Evolutionary conservation across 2,888 invertebrate species (phyloP).

Genomic region (Eumerus sabulonum): DNA sequence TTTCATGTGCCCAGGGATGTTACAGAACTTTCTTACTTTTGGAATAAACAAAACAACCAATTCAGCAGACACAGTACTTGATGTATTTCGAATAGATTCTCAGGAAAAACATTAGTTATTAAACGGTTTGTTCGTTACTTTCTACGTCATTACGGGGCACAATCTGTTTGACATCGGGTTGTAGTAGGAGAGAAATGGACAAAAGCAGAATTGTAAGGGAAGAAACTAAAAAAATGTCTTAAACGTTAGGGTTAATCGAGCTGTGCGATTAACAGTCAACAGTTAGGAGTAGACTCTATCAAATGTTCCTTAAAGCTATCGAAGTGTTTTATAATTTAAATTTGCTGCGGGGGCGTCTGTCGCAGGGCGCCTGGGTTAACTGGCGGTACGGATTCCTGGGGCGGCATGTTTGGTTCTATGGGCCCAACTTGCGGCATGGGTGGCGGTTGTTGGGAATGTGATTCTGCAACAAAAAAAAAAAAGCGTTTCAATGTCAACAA

Average conservation of each 20-base stretch:
- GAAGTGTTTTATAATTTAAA: not conserved
- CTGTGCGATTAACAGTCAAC: too few species aligned
- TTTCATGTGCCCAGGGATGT: constrained; percentile 25
- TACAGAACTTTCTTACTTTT: too few species aligned
- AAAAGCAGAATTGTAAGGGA: constrained; percentile 6
- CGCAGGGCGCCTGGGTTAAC: constrained; percentile 77
- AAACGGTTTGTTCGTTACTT: constrained; percentile 22
- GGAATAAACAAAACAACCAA: not conserved
- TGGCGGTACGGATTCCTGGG: constrained; percentile 72
- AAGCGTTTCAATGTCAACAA: not conserved
- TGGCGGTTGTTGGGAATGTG: constrained; percentile 64
- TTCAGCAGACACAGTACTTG: constrained; percentile 47
- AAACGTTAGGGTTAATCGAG: too few species aligned
- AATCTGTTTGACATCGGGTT: constrained; percentile 15
- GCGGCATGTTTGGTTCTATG: constrained; percentile 72
- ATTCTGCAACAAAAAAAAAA: constrained; percentile 28
- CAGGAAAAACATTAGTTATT: constrained; percentile 46
- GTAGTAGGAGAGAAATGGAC: constrained; percentile 17
- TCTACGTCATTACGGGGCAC: constrained; percentile 18
- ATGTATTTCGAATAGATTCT: constrained; percentile 48
- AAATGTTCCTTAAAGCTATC: constrained; percentile 48
- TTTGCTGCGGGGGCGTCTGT: constrained; percentile 76
- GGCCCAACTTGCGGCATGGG: constrained; percentile 51
- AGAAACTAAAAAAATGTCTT: not conserved
- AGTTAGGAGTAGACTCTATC: constrained; percentile 9